phyloP scores from a whole-genome alignment of 2,113 vertebrate species.

The Clupea harengus region DNA sequence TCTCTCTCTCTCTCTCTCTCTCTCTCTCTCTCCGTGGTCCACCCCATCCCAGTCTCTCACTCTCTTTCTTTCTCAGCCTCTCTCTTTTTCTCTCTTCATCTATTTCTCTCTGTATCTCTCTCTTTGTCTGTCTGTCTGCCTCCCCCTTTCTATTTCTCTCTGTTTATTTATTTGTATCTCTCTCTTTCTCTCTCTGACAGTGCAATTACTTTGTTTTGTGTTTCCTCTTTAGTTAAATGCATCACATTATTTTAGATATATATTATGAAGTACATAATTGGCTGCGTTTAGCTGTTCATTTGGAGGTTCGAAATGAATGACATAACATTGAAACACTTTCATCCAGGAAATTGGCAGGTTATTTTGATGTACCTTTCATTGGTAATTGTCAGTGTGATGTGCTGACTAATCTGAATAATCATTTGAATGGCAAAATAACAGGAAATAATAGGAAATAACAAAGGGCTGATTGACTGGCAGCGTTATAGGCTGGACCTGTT shows the following conservation, averaged over 20 bases:
- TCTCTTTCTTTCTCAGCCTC: constrained; percentile 18
- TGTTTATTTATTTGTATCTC: neutral
- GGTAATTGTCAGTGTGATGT: too few species aligned
- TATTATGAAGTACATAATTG: neutral
- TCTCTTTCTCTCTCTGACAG: neutral
- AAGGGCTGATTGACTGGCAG: neutral
- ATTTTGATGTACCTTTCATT: too few species aligned
- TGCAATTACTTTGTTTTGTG: too few species aligned
- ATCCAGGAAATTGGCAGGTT: neutral
- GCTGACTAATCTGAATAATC: too few species aligned
- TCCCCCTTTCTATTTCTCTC: neutral
- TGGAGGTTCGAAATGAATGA: too few species aligned
- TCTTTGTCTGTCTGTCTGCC: constrained; percentile 22
- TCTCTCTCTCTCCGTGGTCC: neutral
- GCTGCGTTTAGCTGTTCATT: neutral
- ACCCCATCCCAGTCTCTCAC: constrained; percentile 13
- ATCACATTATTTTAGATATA: neutral
- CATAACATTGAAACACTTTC: neutral
- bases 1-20: constrained; percentile 15
- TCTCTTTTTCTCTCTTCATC: constrained; percentile 6
- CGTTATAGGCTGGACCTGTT: neutral
- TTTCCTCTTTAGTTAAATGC: too few species aligned
- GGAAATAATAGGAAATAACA: too few species aligned
- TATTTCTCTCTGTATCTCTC: constrained; percentile 28
- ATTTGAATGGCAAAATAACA: too few species aligned